These are phyloP conservation scores for Zelleria hepariella DNA, from an alignment of 2,888 invertebrate species.

Conservation along the genomic window DNA sequence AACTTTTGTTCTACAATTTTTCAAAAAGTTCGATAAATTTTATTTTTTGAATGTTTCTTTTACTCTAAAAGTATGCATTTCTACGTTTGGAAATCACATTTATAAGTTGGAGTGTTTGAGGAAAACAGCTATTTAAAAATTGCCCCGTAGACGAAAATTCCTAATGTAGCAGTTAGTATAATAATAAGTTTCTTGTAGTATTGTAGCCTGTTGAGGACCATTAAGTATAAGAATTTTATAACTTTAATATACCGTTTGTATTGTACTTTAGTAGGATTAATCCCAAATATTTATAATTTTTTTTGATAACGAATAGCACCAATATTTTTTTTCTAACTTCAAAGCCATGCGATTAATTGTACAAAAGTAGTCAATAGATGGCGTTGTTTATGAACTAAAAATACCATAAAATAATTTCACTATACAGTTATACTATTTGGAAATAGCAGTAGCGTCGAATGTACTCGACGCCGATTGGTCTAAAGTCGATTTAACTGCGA, in stretches of 20 bases:
- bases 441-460: not conserved
- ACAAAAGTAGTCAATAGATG: not conserved
- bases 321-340: not conserved
- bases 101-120: too few species aligned
- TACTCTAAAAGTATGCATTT: too few species aligned
- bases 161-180: too few species aligned
- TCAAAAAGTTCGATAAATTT: too few species aligned
- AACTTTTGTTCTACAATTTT: too few species aligned
- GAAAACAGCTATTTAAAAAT: too few species aligned
- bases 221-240: too few species aligned
- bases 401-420: not conserved
- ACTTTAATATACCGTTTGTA: not conserved
- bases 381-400: not conserved
- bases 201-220: too few species aligned
- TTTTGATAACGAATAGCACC: not conserved
- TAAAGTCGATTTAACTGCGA: not conserved
- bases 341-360: not conserved
- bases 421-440: not conserved
- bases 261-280: not conserved
- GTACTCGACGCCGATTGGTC: not conserved
- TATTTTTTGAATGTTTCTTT: too few species aligned
- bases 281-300: not conserved
- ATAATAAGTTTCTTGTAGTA: too few species aligned
- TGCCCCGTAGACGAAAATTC: too few species aligned
- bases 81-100: too few species aligned